These are phyloP conservation scores for Chrysomela aeneicollis DNA, from an alignment of 2,888 invertebrate species.

Conservation along the genomic window DNA sequence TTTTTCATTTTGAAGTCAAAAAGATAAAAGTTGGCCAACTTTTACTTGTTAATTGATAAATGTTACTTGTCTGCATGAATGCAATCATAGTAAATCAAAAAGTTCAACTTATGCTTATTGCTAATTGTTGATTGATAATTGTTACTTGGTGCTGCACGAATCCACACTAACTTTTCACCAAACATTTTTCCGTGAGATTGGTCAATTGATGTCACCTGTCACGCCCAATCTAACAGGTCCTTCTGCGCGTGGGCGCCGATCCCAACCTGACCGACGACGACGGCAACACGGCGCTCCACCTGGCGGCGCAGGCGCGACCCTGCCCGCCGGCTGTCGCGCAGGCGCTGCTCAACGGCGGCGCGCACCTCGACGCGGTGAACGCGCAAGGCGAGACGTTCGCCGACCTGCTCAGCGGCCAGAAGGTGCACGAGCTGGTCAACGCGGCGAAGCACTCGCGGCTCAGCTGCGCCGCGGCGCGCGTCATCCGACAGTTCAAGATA, in stretches of 20 bases:
- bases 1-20: too few relatives aligned
- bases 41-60: too few relatives aligned
- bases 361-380: slow-evolving; percentile 86
- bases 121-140: too few relatives aligned
- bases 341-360: slow-evolving; percentile 79
- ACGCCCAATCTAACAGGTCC: not conserved
- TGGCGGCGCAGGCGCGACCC: slow-evolving; percentile 78
- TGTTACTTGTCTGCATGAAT: too few relatives aligned
- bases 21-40: too few relatives aligned
- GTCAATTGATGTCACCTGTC: not conserved
- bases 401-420: slow-evolving; percentile 71
- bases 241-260: slow-evolving; percentile 77
- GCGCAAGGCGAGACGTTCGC: slow-evolving; percentile 79
- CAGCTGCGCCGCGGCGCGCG: slow-evolving; percentile 86
- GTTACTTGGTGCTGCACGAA: too few relatives aligned
- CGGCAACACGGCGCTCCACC: slow-evolving; percentile 88
- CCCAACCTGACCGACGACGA: slow-evolving; percentile 81
- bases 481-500: slow-evolving; percentile 75
- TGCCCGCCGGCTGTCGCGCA: slow-evolving; percentile 76
- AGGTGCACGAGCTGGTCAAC: slow-evolving; percentile 73
- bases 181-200: too few relatives aligned
- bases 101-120: too few relatives aligned
- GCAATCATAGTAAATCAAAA: too few relatives aligned
- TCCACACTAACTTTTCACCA: too few relatives aligned
- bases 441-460: slow-evolving; percentile 81